These are phyloP conservation scores for Hirtodrosophila confusa DNA, from an alignment of 2,888 invertebrate genomes.

Conservation along the genomic window DNA sequence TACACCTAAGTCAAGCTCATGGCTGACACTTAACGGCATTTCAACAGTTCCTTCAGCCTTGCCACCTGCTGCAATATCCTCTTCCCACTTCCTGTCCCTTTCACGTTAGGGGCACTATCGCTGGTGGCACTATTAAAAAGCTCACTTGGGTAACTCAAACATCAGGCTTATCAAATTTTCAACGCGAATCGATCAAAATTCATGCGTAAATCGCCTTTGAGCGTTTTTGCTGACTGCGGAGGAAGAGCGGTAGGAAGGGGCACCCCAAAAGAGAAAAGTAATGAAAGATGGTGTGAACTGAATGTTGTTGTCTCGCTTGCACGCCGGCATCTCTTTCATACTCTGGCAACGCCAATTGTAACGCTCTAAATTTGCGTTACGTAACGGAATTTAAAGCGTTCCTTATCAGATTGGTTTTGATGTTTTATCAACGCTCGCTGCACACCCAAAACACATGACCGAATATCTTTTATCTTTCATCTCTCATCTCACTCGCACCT, in stretches of 20 bases:
- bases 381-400: conserved; percentile 84
- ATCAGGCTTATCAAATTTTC: conserved; percentile 62
- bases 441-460: conserved; percentile 34
- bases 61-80: conserved; percentile 27
- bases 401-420: conserved; percentile 83
- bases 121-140: conserved; percentile 21
- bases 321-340: conserved; percentile 9
- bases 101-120: neutral
- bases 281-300: conserved; percentile 40
- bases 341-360: conserved; percentile 47
- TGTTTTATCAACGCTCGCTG: conserved; percentile 77
- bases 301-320: conserved; percentile 28
- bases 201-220: conserved; percentile 54
- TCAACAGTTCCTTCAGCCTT: neutral
- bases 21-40: neutral
- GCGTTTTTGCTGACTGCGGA: conserved; percentile 19
- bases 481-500: conserved; percentile 30
- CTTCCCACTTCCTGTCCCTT: neutral
- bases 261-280: conserved; percentile 33
- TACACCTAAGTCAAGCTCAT: too few species aligned
- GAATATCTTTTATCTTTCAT: conserved; percentile 23
- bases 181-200: conserved; percentile 66
- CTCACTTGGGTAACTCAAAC: conserved; percentile 51
- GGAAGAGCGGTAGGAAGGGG: conserved; percentile 19
- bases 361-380: conserved; percentile 84